Conservation (phyloP, 2,888 invertebrate genomes). For the Sympetrum striolatum region DNA sequence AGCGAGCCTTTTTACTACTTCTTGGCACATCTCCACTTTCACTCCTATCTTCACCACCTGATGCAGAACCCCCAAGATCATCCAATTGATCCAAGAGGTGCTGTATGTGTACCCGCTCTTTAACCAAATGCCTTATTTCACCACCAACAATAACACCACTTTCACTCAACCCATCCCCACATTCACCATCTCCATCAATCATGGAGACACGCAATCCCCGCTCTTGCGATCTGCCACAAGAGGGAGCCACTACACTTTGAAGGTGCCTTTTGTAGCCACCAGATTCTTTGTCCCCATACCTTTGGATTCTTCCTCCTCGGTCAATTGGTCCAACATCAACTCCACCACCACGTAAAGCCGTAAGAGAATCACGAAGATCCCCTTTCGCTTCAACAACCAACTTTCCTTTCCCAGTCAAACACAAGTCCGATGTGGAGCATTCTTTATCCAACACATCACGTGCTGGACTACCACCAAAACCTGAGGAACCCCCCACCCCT, state of each 20-base stretch:
- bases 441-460: conserved; percentile 26
- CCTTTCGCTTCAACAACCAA: conserved; percentile 38
- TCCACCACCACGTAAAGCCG: conserved; percentile 24
- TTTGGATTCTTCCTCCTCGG: conserved; percentile 12
- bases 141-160: conserved; percentile 20
- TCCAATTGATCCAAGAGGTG: conserved; percentile 74
- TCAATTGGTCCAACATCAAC: conserved; percentile 27
- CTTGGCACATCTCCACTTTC: conserved; percentile 29
- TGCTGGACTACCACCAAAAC: conserved; percentile 29
- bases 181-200: conserved; percentile 13
- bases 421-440: neutral
- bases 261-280: conserved; percentile 59
- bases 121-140: conserved; percentile 73
- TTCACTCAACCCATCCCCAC: conserved; percentile 38
- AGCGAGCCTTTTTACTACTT: conserved; percentile 17
- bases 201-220: conserved; percentile 29
- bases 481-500: conserved; percentile 7
- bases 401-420: conserved; percentile 33
- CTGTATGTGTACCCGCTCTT: conserved; percentile 65
- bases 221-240: conserved; percentile 34
- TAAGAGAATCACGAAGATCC: conserved; percentile 29
- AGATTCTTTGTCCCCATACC: conserved; percentile 12
- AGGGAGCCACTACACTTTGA: conserved; percentile 62
- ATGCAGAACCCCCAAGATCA: conserved; percentile 68
- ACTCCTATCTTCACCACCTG: conserved; percentile 66